These are phyloP conservation scores for Cryptocheilus praepositus DNA, from an alignment of 2,888 invertebrate genomes.

Conservation along the genomic window DNA sequence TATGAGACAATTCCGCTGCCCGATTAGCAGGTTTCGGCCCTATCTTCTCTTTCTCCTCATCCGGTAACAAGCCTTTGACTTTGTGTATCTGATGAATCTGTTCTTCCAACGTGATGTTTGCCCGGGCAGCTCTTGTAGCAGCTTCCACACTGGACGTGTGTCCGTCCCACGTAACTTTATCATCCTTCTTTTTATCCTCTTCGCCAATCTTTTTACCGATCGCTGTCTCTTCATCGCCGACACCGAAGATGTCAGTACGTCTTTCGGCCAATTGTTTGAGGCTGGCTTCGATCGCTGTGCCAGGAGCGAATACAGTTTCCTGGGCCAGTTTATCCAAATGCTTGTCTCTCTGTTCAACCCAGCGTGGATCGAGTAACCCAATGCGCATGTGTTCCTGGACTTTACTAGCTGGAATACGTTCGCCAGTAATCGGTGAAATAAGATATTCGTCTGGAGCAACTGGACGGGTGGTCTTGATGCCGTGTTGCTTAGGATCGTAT, in stretches of 20 bases:
- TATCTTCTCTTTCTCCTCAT: slow-evolving; percentile 97
- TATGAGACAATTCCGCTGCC: slow-evolving; percentile 67
- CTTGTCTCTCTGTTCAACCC: slow-evolving; percentile 97
- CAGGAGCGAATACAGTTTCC: slow-evolving; percentile 87
- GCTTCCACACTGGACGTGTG: slow-evolving; percentile 98
- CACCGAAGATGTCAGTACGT: slow-evolving; percentile 99
- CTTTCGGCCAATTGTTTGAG: slow-evolving; percentile 97
- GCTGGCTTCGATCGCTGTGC: slow-evolving; percentile 94
- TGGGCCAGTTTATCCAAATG: slow-evolving; percentile 95
- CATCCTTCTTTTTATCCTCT: slow-evolving; percentile 89
- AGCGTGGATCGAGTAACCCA: slow-evolving; percentile 95
- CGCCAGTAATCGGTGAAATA: slow-evolving; percentile 98
- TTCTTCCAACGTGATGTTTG: slow-evolving; percentile 96
- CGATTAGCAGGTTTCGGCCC: slow-evolving; percentile 88
- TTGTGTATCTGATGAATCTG: slow-evolving; percentile 98
- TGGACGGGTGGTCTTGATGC: slow-evolving; percentile 75
- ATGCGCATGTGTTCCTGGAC: slow-evolving; percentile 99
- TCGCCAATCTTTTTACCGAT: slow-evolving; percentile 99
- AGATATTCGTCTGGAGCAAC: slow-evolving; percentile 90
- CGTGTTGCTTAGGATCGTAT: slow-evolving; percentile 94
- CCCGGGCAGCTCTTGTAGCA: slow-evolving; percentile 93
- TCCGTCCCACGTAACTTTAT: slow-evolving; percentile 98
- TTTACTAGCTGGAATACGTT: slow-evolving; percentile 97
- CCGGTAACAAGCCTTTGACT: slow-evolving; percentile 94
- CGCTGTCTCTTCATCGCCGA: slow-evolving; percentile 98